Evolutionary conservation across 2,888 invertebrate species (phyloP).

Genomic region (Lampropteryx suffumata): DNA sequence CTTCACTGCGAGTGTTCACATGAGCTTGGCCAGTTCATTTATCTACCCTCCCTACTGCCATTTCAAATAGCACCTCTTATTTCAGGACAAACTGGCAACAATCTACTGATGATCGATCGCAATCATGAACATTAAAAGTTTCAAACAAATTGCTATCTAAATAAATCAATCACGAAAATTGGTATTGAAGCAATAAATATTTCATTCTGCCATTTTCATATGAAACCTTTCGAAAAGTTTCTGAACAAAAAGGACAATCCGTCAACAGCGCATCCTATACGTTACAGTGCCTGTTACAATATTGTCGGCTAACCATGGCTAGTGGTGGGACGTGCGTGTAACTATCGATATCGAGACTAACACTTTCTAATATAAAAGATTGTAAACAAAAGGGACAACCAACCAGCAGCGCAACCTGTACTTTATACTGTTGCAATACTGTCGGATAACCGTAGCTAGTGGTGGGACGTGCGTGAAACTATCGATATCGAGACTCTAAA

Average conservation of each 20-base stretch:
- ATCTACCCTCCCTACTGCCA: too few relatives aligned
- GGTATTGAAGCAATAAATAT: conserved; percentile 20
- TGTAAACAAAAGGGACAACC: conserved; percentile 26
- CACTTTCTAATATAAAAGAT: conserved; percentile 7
- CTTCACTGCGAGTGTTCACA: too few relatives aligned
- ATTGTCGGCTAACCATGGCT: conserved; percentile 30
- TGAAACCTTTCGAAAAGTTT: conserved; percentile 26
- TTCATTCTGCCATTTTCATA: conserved; percentile 19
- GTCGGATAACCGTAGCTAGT: conserved; percentile 22
- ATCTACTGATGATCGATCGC: background rate
- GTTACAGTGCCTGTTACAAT: conserved; percentile 31
- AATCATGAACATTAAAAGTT: background rate
- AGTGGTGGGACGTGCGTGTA: conserved; percentile 3
- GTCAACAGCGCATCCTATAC: conserved; percentile 24
- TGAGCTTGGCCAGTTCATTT: too few relatives aligned
- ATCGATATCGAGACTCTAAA: background rate
- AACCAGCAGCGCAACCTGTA: conserved; percentile 22
- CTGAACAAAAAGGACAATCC: conserved; percentile 26
- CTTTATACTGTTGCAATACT: conserved; percentile 33
- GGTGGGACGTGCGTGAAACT: conserved; percentile 9
- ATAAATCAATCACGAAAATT: conserved; percentile 20
- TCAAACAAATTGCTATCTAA: conserved; percentile 1
- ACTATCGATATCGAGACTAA: background rate
- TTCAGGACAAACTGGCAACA: background rate
- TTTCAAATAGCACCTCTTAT: too few relatives aligned